Percentiles rank a stretch among this genome's conserved stretches.
phyloP scores from a whole-genome alignment of 2,113 vertebrate genomes.

The Microcebus griseorufus region DNA sequence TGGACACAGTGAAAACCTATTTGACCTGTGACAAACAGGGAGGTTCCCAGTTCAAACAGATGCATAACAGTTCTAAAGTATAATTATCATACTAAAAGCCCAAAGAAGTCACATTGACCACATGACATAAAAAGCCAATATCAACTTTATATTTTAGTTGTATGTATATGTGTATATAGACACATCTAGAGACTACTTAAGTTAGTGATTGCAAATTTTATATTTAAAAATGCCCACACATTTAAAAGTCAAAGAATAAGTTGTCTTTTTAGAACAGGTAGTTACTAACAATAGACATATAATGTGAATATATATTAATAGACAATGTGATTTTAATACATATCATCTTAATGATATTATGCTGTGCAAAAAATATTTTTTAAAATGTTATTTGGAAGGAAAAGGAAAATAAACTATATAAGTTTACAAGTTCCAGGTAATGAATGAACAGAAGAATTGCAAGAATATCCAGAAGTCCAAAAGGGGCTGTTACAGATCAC shows the following conservation, averaged over 20 bases:
- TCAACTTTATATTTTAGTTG: slow-evolving; percentile 13
- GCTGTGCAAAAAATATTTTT: slow-evolving; percentile 3
- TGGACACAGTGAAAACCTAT: slow-evolving; percentile 30
- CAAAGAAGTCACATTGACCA: slow-evolving; percentile 51
- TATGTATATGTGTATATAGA: background rate
- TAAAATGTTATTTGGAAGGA: slow-evolving; percentile 53
- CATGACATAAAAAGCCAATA: slow-evolving; percentile 42
- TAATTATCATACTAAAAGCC: slow-evolving; percentile 37
- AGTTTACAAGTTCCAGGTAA: slow-evolving; percentile 36
- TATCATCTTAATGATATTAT: background rate
- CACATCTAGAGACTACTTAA: background rate
- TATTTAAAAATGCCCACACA: slow-evolving; percentile 5
- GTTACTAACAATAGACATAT: background rate
- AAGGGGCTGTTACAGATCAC: slow-evolving; percentile 57
- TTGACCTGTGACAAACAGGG: background rate
- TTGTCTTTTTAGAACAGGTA: background rate
- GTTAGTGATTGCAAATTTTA: background rate
- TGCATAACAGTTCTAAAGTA: background rate
- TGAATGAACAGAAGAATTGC: background rate
- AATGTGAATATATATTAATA: background rate
- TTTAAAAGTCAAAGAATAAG: background rate
- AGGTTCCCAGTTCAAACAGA: slow-evolving; percentile 26
- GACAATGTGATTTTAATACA: slow-evolving; percentile 28
- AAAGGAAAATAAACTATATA: slow-evolving; percentile 37
- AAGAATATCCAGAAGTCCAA: slow-evolving; percentile 68